Evolutionary conservation across 2,888 invertebrate species (phyloP).

Genomic region (Sepiola atlantica): DNA sequence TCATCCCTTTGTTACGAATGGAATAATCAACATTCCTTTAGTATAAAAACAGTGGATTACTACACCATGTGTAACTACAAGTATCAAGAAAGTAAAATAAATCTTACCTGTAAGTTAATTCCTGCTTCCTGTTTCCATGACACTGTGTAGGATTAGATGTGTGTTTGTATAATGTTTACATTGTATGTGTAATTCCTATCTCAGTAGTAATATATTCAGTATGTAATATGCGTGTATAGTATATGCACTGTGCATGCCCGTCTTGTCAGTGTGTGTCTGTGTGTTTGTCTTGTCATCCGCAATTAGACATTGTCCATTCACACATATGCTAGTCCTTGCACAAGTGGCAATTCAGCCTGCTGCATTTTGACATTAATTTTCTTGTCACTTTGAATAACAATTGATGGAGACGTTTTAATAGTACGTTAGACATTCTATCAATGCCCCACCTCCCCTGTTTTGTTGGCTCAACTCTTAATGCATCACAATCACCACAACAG

Average conservation of each 20-base stretch:
- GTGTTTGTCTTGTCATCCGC: neutral
- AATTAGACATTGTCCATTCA: slow-evolving; percentile 2
- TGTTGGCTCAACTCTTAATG: neutral
- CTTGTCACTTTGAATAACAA: neutral
- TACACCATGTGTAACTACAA: too few relatives aligned
- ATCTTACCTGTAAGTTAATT: too few relatives aligned
- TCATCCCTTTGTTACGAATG: too few relatives aligned
- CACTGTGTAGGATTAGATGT: neutral
- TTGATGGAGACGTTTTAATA: neutral
- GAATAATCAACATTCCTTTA: too few relatives aligned
- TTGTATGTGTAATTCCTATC: neutral
- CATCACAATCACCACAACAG: neutral
- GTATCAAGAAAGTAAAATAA: too few relatives aligned
- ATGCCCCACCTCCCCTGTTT: neutral
- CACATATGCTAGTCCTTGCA: neutral
- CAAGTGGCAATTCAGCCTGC: neutral
- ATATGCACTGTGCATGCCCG: neutral
- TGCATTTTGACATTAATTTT: neutral
- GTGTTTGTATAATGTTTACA: neutral
- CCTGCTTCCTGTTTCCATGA: too few relatives aligned
- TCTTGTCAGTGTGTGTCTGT: neutral
- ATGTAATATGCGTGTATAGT: neutral
- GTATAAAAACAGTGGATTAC: too few relatives aligned
- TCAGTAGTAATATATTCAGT: too few relatives aligned
- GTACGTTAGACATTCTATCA: neutral